These are phyloP conservation scores for Scomber scombrus DNA, from an alignment of 2,113 vertebrate species.

Conservation along the genomic window DNA sequence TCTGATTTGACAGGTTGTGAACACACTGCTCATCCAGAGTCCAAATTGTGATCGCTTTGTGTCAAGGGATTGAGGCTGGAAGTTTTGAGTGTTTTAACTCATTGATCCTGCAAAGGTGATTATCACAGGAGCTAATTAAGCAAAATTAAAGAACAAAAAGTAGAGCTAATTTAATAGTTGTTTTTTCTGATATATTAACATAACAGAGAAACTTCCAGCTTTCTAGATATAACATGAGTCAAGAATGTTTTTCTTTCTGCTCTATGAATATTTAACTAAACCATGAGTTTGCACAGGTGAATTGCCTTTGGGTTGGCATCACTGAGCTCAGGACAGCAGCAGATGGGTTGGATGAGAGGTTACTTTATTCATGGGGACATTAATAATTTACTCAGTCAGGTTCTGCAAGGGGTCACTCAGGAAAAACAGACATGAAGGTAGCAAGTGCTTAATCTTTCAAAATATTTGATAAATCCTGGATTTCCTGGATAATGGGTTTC, in stretches of 20 bases:
- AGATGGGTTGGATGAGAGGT: constrained; percentile 15
- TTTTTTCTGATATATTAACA: background rate
- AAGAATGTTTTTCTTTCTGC: constrained; percentile 33
- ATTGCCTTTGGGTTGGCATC: constrained; percentile 11
- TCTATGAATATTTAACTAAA: constrained; percentile 23
- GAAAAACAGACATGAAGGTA: constrained; percentile 43
- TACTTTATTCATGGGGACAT: constrained; percentile 45
- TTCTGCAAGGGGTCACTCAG: constrained; percentile 38
- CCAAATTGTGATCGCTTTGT: constrained; percentile 8
- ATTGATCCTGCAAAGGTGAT: constrained; percentile 6
- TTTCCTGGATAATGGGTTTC: constrained; percentile 58
- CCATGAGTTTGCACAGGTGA: constrained; percentile 20
- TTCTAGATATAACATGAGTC: background rate
- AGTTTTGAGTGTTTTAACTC: constrained; percentile 13
- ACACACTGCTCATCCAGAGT: background rate
- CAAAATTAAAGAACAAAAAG: background rate
- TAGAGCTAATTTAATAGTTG: background rate
- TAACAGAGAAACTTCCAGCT: background rate
- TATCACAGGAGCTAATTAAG: background rate
- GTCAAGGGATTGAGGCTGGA: background rate
- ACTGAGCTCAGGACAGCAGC: constrained; percentile 37
- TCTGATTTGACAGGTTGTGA: constrained; percentile 6
- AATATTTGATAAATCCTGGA: constrained; percentile 73
- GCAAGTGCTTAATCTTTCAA: constrained; percentile 51
- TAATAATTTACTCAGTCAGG: constrained; percentile 53